Percentiles rank a stretch among this genome's conserved stretches.
phyloP scores from a whole-genome alignment of 2,888 invertebrate genomes.

The Frankliniella fusca region DNA sequence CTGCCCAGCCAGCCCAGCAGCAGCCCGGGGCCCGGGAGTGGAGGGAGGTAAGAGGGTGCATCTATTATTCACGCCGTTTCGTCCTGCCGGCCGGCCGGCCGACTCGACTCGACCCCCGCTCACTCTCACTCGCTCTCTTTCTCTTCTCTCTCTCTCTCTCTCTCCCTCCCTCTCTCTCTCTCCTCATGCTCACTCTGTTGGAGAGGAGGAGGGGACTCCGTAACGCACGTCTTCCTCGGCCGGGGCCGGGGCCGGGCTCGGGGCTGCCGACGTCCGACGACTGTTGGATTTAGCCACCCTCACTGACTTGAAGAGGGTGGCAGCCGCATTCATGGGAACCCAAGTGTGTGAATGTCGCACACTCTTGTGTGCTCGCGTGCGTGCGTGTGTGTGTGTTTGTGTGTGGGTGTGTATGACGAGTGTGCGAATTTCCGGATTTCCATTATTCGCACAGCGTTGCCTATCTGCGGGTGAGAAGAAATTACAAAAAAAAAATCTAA shows the following conservation, averaged over 20 bases:
- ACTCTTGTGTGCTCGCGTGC: neutral
- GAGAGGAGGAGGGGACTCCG: neutral
- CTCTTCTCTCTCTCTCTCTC: neutral
- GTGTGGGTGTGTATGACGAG: too few relatives aligned
- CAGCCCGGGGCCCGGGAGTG: too few relatives aligned
- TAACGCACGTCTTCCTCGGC: neutral
- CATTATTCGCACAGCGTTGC: too few relatives aligned
- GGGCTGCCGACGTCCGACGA: too few relatives aligned
- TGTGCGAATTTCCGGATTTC: too few relatives aligned
- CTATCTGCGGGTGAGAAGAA: too few relatives aligned
- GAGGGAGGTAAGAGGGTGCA: too few relatives aligned
- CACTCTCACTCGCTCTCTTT: neutral
- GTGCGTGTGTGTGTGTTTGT: too few relatives aligned
- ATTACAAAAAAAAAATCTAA: too few relatives aligned
- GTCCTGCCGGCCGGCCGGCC: neutral
- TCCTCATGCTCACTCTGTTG: neutral
- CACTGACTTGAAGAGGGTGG: neutral
- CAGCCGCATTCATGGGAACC: neutral
- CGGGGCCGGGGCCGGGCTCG: too few relatives aligned
- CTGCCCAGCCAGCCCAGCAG: too few relatives aligned
- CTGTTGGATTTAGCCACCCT: neutral
- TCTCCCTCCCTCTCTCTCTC: neutral
- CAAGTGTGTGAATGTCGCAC: neutral
- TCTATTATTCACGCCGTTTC: slow-evolving; percentile 9
- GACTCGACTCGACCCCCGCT: neutral